Conservation (phyloP, 2,888 invertebrate species). For the Acanthoscelides obtectus region DNA sequence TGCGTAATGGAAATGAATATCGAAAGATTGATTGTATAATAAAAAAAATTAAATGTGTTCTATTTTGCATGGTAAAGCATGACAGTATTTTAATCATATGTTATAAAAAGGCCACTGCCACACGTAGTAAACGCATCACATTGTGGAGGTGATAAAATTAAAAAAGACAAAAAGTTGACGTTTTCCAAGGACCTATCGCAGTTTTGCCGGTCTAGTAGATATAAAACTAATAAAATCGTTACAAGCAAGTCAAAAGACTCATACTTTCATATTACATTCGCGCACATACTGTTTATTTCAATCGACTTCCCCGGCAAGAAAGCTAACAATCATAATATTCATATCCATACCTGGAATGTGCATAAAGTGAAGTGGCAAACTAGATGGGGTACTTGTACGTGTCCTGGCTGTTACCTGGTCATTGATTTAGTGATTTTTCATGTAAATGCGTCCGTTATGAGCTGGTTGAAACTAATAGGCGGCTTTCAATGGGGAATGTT, state of each 20-base stretch:
- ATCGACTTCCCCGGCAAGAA: background rate
- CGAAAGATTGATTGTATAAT: no score
- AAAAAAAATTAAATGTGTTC: no score
- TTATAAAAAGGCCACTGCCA: no score
- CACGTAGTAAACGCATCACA: no score
- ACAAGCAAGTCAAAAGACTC: background rate
- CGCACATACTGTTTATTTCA: background rate
- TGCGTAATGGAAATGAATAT: no score
- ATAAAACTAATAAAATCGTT: no score
- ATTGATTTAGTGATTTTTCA: background rate
- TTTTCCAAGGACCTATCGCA: no score
- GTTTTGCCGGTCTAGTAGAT: no score
- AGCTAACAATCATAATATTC: background rate
- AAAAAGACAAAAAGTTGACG: no score
- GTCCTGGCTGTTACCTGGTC: background rate
- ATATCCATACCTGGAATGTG: background rate
- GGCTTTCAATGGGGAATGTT: background rate
- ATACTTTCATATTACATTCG: background rate
- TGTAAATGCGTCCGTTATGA: background rate
- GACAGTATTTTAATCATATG: no score
- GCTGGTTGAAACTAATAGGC: background rate
- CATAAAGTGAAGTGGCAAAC: background rate
- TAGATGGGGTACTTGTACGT: background rate
- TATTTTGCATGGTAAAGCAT: no score
- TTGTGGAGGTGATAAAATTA: no score